Percentiles rank a stretch among this genome's conserved stretches.
Evolutionary conservation across 2,113 vertebrate genomes (phyloP).

Genomic region (Labeo catla): DNA sequence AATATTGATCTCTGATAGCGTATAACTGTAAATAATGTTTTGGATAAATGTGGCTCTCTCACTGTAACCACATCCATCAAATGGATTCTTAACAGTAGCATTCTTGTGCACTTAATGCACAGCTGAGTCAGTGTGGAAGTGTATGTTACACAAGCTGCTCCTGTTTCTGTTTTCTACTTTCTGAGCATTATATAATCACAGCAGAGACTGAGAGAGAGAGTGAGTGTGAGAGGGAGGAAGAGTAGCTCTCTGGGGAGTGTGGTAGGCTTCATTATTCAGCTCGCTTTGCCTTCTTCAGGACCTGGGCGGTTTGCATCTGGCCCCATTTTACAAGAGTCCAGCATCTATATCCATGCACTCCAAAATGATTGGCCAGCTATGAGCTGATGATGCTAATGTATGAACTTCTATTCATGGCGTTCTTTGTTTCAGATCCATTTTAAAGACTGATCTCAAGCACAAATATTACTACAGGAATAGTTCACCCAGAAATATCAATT

Average conservation of each 20-base stretch:
- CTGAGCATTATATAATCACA: constrained; percentile 59
- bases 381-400: constrained; percentile 4
- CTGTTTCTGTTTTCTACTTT: constrained; percentile 53
- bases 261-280: constrained; percentile 55
- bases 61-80: constrained; percentile 29
- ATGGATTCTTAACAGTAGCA: constrained; percentile 36
- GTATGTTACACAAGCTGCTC: constrained; percentile 54
- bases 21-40: background rate
- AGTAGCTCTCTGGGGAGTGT: constrained; percentile 38
- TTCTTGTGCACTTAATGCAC: constrained; percentile 40
- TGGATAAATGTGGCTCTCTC: constrained; percentile 14
- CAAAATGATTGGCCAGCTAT: constrained; percentile 12
- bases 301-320: constrained; percentile 46
- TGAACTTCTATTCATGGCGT: background rate
- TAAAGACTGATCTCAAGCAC: background rate
- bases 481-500: background rate
- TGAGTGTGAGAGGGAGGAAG: constrained; percentile 36
- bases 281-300: constrained; percentile 45
- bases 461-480: background rate
- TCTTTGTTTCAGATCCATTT: background rate
- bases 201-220: constrained; percentile 26
- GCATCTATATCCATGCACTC: background rate
- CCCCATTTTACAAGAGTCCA: constrained; percentile 24
- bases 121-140: constrained; percentile 31
- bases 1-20: background rate